A percentile compares a stretch with the other conserved stretches of the same genome.
These are phyloP conservation scores for Marasmarcha lunaedactyla DNA, from an alignment of 2,888 invertebrate genomes.

Conservation along the genomic window DNA sequence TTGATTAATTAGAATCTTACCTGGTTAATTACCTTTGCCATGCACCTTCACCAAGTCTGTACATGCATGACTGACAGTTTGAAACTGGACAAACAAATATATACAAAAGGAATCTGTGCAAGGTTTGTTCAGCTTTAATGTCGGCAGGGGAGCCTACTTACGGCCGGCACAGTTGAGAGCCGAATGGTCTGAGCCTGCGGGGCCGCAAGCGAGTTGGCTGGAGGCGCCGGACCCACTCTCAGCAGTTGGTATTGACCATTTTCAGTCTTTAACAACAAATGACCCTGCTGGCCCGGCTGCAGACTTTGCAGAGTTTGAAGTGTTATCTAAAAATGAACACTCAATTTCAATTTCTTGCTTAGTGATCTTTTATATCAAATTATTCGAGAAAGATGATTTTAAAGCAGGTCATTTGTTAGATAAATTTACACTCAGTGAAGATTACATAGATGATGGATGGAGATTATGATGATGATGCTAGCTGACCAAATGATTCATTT, in stretches of 20 bases:
- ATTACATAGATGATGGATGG: conserved; percentile 17
- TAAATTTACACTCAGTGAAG: conserved; percentile 21
- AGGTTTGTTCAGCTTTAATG: conserved; percentile 4
- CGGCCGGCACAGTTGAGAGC: conserved; percentile 88
- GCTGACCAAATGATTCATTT: background rate
- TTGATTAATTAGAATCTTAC: conserved; percentile 27
- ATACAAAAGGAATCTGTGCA: conserved; percentile 4
- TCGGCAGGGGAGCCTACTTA: conserved; percentile 75
- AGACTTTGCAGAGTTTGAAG: conserved; percentile 88
- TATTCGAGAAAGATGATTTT: conserved; percentile 21
- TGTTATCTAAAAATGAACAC: conserved; percentile 80
- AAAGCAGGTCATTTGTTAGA: conserved; percentile 46
- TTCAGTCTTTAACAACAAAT: conserved; percentile 94
- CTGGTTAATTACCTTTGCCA: conserved; percentile 45
- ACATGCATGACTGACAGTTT: conserved; percentile 41
- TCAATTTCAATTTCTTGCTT: conserved; percentile 38
- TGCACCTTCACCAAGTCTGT: conserved; percentile 49
- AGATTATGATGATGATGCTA: conserved; percentile 13
- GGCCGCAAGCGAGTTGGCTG: conserved; percentile 67
- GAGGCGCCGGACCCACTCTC: conserved; percentile 86
- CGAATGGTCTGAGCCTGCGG: conserved; percentile 80
- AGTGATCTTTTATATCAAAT: conserved; percentile 11
- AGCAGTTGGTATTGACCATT: conserved; percentile 95
- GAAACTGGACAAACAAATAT: conserved; percentile 31
- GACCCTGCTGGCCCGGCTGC: conserved; percentile 89